Percentiles rank a stretch among this genome's conserved stretches.
Evolutionary conservation across 2,797 vertebrate species (phyloP).

Genomic region (Fistularia tabacaria): DNA sequence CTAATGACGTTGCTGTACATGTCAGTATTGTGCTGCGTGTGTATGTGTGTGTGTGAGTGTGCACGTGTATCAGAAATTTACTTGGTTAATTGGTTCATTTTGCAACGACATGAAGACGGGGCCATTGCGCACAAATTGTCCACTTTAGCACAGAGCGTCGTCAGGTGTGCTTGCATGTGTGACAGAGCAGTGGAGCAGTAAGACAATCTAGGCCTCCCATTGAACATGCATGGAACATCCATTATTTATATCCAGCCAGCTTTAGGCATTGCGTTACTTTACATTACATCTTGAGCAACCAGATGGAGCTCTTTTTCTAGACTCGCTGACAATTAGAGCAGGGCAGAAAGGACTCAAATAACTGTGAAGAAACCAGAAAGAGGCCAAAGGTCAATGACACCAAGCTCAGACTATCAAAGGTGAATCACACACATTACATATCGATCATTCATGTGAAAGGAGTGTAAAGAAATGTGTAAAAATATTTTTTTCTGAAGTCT

Average conservation of each 20-base stretch:
- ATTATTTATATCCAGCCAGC: constrained; percentile 64
- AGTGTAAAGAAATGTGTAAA: neutral
- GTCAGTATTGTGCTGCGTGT: constrained; percentile 14
- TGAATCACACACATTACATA: neutral
- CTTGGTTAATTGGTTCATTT: constrained; percentile 4
- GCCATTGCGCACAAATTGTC: constrained; percentile 14
- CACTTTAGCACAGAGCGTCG: constrained; percentile 39
- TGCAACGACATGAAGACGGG: constrained; percentile 23
- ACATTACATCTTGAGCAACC: constrained; percentile 29
- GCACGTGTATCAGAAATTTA: constrained; percentile 8
- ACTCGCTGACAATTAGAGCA: constrained; percentile 1
- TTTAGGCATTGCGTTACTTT: constrained; percentile 54
- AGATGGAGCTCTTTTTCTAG: constrained; percentile 25
- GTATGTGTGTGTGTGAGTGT: constrained; percentile 7
- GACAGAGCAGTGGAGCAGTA: constrained; percentile 44
- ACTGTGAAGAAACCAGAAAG: neutral
- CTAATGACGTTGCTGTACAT: neutral
- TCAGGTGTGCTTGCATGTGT: constrained; percentile 48
- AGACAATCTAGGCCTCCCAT: constrained; percentile 49
- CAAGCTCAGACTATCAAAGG: neutral
- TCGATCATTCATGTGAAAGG: neutral
- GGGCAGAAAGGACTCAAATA: constrained; percentile 2
- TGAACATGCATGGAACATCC: constrained; percentile 54
- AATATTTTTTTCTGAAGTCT: no score
- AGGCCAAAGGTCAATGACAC: neutral